phyloP scores from a whole-genome alignment of 2,888 invertebrate species.

The Morpho achilles region DNA sequence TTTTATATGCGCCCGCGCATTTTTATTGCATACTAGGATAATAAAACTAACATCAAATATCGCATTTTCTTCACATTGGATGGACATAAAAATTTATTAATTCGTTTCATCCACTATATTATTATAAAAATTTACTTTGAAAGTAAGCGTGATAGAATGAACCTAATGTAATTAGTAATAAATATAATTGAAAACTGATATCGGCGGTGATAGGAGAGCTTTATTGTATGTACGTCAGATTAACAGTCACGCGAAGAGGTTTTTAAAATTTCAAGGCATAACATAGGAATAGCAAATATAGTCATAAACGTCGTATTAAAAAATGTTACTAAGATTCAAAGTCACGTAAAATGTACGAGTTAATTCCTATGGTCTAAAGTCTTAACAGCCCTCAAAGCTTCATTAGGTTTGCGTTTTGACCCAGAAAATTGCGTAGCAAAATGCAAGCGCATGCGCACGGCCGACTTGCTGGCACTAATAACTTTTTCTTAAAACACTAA shows the following conservation, averaged over 20 bases:
- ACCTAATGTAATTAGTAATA: no score
- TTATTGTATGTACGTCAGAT: no score
- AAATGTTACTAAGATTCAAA: neutral
- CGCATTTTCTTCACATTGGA: conserved; percentile 17
- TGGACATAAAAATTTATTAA: conserved; percentile 20
- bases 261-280: no score
- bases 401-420: conserved; percentile 34
- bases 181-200: no score
- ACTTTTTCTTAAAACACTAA: conserved; percentile 75
- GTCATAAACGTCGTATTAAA: neutral
- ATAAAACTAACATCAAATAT: conserved; percentile 23
- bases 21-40: conserved; percentile 28
- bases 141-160: no score
- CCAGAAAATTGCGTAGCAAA: conserved; percentile 54
- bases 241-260: no score
- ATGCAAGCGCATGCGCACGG: conserved; percentile 66
- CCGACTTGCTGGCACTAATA: conserved; percentile 62
- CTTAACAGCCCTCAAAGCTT: conserved; percentile 12
- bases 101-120: neutral
- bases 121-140: no score
- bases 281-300: no score
- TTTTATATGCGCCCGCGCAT: conserved; percentile 37
- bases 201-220: no score
- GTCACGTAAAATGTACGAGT: conserved; percentile 9
- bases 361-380: conserved; percentile 1